Conservation (phyloP, 2,888 invertebrate genomes). For the Tridacna crocea region DNA sequence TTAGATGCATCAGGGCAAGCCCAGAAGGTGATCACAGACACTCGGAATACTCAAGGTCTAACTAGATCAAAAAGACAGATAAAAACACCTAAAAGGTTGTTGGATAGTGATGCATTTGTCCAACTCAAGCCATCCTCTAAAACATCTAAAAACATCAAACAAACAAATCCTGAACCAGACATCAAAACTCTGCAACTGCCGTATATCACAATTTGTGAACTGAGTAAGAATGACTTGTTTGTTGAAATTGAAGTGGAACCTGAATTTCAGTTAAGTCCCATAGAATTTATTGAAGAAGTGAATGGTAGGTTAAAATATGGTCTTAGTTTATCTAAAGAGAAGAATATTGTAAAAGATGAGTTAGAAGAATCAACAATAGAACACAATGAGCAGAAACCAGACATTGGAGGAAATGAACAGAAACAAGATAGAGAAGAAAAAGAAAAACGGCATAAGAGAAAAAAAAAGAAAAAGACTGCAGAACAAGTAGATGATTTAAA, state of each 20-base stretch:
- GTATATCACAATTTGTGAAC: not conserved
- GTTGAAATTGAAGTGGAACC: conserved; percentile 33
- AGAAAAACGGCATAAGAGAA: not conserved
- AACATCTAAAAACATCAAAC: not conserved
- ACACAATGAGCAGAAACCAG: not conserved
- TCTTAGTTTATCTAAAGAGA: conserved; percentile 23
- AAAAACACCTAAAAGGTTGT: conserved; percentile 22
- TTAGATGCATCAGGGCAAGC: too few species aligned
- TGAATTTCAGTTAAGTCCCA: conserved; percentile 26
- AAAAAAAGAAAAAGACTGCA: not conserved
- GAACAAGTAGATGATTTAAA: not conserved
- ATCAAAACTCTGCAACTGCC: not conserved
- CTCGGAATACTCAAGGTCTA: not conserved
- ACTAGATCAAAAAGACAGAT: conserved; percentile 5
- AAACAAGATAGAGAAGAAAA: not conserved
- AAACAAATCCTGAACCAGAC: not conserved
- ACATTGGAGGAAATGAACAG: not conserved
- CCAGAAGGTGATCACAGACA: too few species aligned
- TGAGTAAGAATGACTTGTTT: conserved; percentile 19
- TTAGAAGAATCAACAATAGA: not conserved
- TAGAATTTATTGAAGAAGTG: conserved; percentile 19
- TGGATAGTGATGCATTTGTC: not conserved
- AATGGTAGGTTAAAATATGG: conserved; percentile 34
- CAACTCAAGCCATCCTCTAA: not conserved
- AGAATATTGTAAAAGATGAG: not conserved